Evolutionary conservation across 2,888 invertebrate species (phyloP), one percentile per base, ranked within the genome.

Genomic region (Apomyelois bistriatella): DNA sequence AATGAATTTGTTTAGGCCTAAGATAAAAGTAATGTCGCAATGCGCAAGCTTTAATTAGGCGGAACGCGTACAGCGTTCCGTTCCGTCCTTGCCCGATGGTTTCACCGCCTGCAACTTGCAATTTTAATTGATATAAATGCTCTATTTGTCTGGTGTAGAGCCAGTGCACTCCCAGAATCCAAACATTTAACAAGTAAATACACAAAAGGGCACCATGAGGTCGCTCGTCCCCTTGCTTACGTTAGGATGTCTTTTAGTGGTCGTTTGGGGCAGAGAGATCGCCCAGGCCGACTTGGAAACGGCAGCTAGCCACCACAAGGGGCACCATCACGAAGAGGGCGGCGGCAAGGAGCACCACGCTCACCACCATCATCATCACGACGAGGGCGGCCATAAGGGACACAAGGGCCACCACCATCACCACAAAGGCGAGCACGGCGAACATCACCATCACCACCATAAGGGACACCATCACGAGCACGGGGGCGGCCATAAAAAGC

Each of bases 401-500:
- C 94, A 95, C 82, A 94, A 95, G 72, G 92, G 92, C 36, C 92
- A 94, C 61, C 94, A 95, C 67, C 93, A 95, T 68, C 95, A 95
- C 84, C 94, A 95, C 66, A 94, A 95, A 68, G 95, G 94, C 9
- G 94, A 94, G 30, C 94, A 95, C 68, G 95, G 95, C 6, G 91
- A 94, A 55, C 94, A 96, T 70, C 94, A 93, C 50, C 94, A 95
- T 68, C 94, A 95, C 64, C 94, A 95, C 69, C 94, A 95, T 69
- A 93, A 92, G 42, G 94, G 94, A 9, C 94, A 95, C 70, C 94
- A 95, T 76, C 92, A 92, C 55, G 95, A 95, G 66, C 93, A 95
- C 70, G 94, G 94, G 13, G 95, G 95, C 13, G 94, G 95, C 66
- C 94, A 96, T 81, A 95, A 96, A 75, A 93, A 94, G 53, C 94